A percentile compares a stretch with the other conserved stretches of the same genome.
Conservation (phyloP, 2,797 vertebrate genomes). For the Melanogrammus aeglefinus region DNA sequence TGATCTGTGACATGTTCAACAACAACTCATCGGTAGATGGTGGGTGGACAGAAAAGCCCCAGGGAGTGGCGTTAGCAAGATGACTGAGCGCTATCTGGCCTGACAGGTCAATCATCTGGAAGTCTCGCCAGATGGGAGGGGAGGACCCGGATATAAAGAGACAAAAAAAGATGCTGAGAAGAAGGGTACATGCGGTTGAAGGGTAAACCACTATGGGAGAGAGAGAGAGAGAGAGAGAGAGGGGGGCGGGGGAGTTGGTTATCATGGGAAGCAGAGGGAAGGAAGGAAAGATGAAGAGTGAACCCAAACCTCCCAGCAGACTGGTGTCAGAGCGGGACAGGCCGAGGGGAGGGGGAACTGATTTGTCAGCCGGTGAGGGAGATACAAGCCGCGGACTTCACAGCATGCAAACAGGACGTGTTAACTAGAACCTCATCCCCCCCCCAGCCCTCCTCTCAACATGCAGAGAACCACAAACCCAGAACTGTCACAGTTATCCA, state of each 20-base stretch:
- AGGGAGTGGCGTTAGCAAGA: conserved; percentile 27
- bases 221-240: not conserved
- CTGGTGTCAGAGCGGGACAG: conserved; percentile 5
- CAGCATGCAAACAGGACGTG: conserved; percentile 56
- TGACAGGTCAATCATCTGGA: conserved; percentile 47
- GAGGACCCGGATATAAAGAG: not conserved
- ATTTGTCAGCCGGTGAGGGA: conserved; percentile 30
- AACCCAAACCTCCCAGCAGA: conserved; percentile 20
- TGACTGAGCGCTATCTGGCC: conserved; percentile 34
- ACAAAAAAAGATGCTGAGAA: conserved; percentile 7
- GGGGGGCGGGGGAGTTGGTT: not conserved
- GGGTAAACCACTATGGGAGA: conserved; percentile 20
- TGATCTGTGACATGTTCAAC: conserved; percentile 23
- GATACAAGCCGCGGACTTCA: conserved; percentile 31
- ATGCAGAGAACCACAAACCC: conserved; percentile 50
- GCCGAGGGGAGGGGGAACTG: conserved; percentile 26
- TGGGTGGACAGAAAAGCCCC: conserved; percentile 31
- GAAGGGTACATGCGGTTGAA: conserved; percentile 14
- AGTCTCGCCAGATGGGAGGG: conserved; percentile 35
- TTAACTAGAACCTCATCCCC: conserved; percentile 54
- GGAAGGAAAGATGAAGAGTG: conserved; percentile 15
- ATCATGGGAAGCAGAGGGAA: not conserved
- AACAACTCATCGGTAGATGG: conserved; percentile 29
- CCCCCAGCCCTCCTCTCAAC: conserved; percentile 15
- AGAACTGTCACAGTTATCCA: conserved; percentile 41